Evolutionary conservation across 2,797 vertebrate species (phyloP).

Genomic region (Manis pentadactyla): DNA sequence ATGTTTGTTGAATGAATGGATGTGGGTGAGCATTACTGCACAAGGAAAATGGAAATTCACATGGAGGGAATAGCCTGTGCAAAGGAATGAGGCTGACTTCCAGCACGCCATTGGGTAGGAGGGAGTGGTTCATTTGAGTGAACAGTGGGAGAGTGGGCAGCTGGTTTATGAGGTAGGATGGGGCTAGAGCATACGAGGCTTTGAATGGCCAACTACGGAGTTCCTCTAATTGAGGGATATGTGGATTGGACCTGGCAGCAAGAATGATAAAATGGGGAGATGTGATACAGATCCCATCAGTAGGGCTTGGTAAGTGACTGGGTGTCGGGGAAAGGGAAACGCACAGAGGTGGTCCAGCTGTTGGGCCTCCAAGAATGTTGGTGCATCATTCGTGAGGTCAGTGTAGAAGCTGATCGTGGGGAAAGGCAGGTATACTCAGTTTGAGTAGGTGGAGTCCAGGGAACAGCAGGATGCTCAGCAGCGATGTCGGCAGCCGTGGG

Average conservation of each 20-base stretch:
- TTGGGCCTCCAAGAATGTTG: background rate
- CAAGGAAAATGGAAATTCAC: background rate
- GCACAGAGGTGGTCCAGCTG: background rate
- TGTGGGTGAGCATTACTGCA: no score
- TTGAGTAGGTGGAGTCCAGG: background rate
- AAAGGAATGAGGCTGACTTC: background rate
- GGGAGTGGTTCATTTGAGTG: background rate
- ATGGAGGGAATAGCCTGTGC: background rate
- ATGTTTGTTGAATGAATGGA: background rate
- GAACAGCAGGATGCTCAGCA: background rate
- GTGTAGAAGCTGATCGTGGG: constrained; percentile 1
- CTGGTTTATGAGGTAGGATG: background rate
- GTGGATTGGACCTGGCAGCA: background rate
- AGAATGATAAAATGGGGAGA: background rate
- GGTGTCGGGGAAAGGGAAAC: background rate
- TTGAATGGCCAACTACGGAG: background rate
- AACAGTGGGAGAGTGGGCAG: background rate
- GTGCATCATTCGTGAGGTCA: background rate
- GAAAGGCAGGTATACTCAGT: background rate
- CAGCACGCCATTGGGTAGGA: background rate
- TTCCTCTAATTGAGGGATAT: background rate
- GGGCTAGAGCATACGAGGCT: background rate
- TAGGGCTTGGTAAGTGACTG: background rate
- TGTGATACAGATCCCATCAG: background rate
- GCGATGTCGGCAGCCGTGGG: background rate